Conservation (phyloP, 2,888 invertebrate species). For the Erebia epiphron region DNA sequence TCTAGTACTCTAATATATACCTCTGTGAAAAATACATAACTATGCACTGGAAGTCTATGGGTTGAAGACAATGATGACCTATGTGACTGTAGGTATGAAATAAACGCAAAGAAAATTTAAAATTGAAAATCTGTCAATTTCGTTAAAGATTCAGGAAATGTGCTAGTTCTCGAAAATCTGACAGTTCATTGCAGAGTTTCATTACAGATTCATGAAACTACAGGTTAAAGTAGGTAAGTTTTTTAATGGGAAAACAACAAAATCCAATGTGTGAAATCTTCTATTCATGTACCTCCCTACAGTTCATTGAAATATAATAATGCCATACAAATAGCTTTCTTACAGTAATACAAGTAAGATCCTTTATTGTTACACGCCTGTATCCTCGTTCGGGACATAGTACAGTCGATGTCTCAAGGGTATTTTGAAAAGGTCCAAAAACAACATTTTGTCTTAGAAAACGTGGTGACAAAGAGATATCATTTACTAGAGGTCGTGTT, state of each 20-base stretch:
- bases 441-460: slow-evolving; percentile 13
- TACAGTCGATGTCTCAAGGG: not conserved
- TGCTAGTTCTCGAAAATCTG: too few species aligned
- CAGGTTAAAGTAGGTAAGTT: not conserved
- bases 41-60: too few species aligned
- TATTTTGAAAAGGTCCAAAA: slow-evolving; percentile 3
- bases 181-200: too few species aligned
- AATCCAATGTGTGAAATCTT: not conserved
- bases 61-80: too few species aligned
- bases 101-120: too few species aligned
- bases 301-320: not conserved
- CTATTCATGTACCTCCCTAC: not conserved
- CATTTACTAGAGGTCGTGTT: too few species aligned
- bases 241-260: not conserved
- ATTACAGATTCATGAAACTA: too few species aligned
- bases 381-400: not conserved
- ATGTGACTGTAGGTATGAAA: too few species aligned
- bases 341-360: not conserved
- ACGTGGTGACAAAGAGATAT: not conserved
- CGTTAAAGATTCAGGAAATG: too few species aligned
- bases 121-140: too few species aligned
- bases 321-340: not conserved
- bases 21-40: too few species aligned
- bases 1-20: too few species aligned
- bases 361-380: not conserved